phyloP scores from a whole-genome alignment of 1,140 invertebrate species.

The Aricia agestis region DNA sequence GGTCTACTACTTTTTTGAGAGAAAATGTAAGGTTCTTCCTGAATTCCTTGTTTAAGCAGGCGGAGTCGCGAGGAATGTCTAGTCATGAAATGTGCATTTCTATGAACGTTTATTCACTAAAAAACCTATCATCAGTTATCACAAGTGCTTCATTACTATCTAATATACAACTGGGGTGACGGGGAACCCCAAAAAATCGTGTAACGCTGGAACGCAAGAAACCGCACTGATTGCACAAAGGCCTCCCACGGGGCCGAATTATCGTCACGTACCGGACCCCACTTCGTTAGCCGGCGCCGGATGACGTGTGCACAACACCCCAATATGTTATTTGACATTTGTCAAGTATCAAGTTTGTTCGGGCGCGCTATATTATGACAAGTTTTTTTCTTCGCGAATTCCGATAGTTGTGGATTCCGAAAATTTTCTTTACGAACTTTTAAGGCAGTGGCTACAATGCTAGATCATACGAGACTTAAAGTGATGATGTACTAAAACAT shows the following conservation, averaged over 20 bases:
- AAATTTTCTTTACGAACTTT: not conserved
- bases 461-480: too few species aligned
- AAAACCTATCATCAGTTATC: too few species aligned
- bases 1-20: too few species aligned
- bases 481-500: too few species aligned
- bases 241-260: conserved; percentile 59
- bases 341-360: conserved; percentile 10
- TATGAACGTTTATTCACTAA: too few species aligned
- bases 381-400: not conserved
- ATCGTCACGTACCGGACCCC: conserved; percentile 58
- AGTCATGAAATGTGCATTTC: too few species aligned
- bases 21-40: too few species aligned
- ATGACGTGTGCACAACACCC: conserved; percentile 50
- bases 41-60: too few species aligned
- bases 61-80: too few species aligned
- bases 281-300: conserved; percentile 56
- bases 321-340: conserved; percentile 37
- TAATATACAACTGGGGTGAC: not conserved
- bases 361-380: not conserved
- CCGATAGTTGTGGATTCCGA: not conserved
- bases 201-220: conserved; percentile 47
- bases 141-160: too few species aligned
- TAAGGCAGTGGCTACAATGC: not conserved
- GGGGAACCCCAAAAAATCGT: conserved; percentile 39
- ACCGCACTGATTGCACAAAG: conserved; percentile 69